Conservation (phyloP, 2,113 vertebrate species). For the Morone chrysops region DNA sequence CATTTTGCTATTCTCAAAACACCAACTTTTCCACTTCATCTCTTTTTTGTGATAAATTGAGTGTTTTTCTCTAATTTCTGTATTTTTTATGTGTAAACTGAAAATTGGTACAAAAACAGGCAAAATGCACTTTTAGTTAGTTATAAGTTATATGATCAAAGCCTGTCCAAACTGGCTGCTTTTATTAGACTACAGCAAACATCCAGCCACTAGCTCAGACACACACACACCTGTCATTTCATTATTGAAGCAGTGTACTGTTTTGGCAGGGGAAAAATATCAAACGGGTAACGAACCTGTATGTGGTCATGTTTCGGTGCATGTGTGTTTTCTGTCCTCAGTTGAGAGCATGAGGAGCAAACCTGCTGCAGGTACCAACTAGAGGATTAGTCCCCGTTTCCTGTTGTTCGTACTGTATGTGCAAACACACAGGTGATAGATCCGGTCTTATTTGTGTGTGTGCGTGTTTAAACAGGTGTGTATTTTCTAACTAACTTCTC, state of each 20-base stretch:
- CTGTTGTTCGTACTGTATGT: slow-evolving; percentile 24
- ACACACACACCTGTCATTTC: slow-evolving; percentile 12
- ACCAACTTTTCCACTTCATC: too few species aligned
- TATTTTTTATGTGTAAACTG: too few species aligned
- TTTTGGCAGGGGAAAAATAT: background rate
- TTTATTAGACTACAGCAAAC: slow-evolving; percentile 46
- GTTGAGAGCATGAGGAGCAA: background rate
- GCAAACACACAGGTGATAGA: background rate
- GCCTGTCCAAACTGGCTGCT: slow-evolving; percentile 25
- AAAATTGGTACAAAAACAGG: too few species aligned
- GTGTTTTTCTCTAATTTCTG: too few species aligned
- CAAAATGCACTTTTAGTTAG: too few species aligned
- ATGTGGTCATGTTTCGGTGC: background rate
- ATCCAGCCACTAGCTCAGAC: background rate
- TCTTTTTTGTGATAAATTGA: too few species aligned
- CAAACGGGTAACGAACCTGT: slow-evolving; percentile 27
- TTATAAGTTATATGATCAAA: slow-evolving; percentile 10
- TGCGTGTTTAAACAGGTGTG: slow-evolving; percentile 22
- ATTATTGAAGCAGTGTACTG: slow-evolving; percentile 8
- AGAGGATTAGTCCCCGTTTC: slow-evolving; percentile 24
- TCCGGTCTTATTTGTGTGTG: background rate
- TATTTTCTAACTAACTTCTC: background rate
- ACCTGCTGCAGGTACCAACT: slow-evolving; percentile 1
- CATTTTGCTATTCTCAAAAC: too few species aligned
- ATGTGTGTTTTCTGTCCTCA: background rate